phyloP scores from a whole-genome alignment of 2,888 invertebrate genomes.

The Encarsia formosa region DNA sequence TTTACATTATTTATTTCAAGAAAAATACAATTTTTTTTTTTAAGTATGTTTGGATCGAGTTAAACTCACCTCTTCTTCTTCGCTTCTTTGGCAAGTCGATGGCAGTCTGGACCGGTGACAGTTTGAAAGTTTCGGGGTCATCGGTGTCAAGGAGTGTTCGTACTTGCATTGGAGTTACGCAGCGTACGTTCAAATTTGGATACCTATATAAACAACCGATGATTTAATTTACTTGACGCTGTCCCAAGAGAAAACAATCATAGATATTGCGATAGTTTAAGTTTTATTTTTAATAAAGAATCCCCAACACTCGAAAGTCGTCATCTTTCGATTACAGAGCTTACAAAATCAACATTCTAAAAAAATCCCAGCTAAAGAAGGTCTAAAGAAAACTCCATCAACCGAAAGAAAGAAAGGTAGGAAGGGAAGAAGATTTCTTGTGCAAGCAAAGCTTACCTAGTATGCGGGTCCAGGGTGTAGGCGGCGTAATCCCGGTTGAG shows the following conservation, averaged over 20 bases:
- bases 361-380: no score
- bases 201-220: conserved; percentile 57
- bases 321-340: no score
- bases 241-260: no score
- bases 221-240: no score
- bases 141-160: conserved; percentile 69
- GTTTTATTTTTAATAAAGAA: no score
- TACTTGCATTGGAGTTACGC: conserved; percentile 75
- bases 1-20: neutral
- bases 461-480: conserved; percentile 82
- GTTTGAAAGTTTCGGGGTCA: conserved; percentile 60
- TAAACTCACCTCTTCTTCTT: conserved; percentile 57
- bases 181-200: conserved; percentile 73
- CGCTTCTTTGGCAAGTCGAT: conserved; percentile 65
- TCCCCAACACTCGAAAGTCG: no score
- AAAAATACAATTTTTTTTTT: neutral
- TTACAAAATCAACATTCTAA: no score
- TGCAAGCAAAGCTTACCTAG: conserved; percentile 56
- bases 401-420: neutral
- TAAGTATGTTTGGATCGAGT: neutral
- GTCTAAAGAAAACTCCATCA: no score
- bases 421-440: no score
- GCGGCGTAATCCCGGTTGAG: conserved; percentile 83
- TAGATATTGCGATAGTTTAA: no score
- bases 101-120: conserved; percentile 50